Percentiles rank a stretch among this genome's conserved stretches.
Evolutionary conservation across 2,113 vertebrate species (phyloP).

Genomic region (Forbesichthys papilliferus): DNA sequence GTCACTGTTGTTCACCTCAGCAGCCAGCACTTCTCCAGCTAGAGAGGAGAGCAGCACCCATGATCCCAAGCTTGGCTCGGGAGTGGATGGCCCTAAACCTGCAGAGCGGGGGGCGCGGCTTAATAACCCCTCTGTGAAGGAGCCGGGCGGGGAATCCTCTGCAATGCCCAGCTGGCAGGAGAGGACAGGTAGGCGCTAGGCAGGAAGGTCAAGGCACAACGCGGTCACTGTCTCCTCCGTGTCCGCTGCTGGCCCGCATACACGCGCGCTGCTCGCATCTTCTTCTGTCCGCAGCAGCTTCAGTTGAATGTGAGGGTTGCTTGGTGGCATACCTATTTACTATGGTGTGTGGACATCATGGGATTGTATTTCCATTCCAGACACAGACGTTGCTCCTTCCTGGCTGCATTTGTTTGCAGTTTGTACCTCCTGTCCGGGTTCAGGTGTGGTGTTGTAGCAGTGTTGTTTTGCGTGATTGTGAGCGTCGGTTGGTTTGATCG

Average conservation of each 20-base stretch:
- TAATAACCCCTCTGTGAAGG: slow-evolving; percentile 18
- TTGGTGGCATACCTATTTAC: not conserved
- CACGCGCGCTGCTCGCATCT: slow-evolving; percentile 14
- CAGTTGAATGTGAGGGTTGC: not conserved
- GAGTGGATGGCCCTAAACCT: slow-evolving; percentile 31
- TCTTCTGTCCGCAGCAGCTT: slow-evolving; percentile 10
- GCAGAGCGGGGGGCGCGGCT: slow-evolving; percentile 41
- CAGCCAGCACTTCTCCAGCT: slow-evolving; percentile 34
- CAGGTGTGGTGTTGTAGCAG: too few species aligned
- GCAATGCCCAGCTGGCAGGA: slow-evolving; percentile 36
- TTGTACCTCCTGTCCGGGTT: not conserved
- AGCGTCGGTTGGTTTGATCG: not conserved
- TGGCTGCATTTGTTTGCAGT: not conserved
- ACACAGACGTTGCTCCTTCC: not conserved
- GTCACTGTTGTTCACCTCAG: slow-evolving; percentile 32
- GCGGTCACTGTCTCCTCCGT: not conserved
- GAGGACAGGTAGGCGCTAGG: slow-evolving; percentile 78
- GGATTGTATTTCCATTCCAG: not conserved
- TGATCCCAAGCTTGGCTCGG: slow-evolving; percentile 25
- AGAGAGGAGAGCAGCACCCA: slow-evolving; percentile 49
- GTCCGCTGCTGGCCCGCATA: slow-evolving; percentile 8
- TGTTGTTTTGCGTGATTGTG: too few species aligned
- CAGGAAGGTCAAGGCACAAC: not conserved
- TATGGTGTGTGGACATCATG: not conserved
- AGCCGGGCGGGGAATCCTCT: slow-evolving; percentile 28